Evolutionary conservation across 1,140 invertebrate genomes (phyloP).

Genomic region (Lordiphosa clarofinis): DNA sequence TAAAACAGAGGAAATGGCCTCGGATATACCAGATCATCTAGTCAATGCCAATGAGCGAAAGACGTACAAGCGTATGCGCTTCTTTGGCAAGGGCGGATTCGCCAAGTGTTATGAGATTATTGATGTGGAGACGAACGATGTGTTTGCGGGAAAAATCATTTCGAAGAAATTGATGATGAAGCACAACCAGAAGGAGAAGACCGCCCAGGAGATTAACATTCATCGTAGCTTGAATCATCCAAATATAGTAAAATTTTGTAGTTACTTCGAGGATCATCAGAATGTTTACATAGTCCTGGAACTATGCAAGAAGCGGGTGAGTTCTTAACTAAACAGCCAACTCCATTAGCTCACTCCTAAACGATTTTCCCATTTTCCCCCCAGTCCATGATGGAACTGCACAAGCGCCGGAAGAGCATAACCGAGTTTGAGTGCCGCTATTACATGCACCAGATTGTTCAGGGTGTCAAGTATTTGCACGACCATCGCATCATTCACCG

Average conservation of each 20-base stretch:
- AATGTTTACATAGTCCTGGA: conserved; percentile 99
- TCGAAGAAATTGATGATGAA: conserved; percentile 95
- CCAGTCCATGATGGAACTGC: conserved; percentile 93
- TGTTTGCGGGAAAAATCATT: conserved; percentile 98
- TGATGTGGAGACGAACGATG: conserved; percentile 87
- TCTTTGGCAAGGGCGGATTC: conserved; percentile 97
- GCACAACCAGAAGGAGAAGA: conserved; percentile 96
- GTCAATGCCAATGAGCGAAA: conserved; percentile 86
- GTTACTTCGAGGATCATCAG: conserved; percentile 95
- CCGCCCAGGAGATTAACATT: conserved; percentile 97
- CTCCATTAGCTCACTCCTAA: conserved; percentile 2
- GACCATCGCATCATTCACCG: conserved; percentile 95
- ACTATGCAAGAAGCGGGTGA: conserved; percentile 94
- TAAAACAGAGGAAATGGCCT: conserved; percentile 67
- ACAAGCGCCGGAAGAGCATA: conserved; percentile 94
- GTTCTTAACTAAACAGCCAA: conserved; percentile 48
- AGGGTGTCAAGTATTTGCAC: conserved; percentile 96
- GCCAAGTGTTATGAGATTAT: conserved; percentile 98
- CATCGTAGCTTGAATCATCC: conserved; percentile 92
- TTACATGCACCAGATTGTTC: conserved; percentile 95
- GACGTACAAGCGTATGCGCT: conserved; percentile 90
- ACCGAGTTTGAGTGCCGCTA: conserved; percentile 97
- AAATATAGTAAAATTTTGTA: conserved; percentile 96
- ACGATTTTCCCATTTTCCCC: conserved; percentile 1
- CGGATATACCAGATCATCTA: conserved; percentile 91